Evolutionary conservation across 2,113 vertebrate genomes (phyloP), one percentile per base, ranked within the genome.

Genomic region (Alligator sinensis): DNA sequence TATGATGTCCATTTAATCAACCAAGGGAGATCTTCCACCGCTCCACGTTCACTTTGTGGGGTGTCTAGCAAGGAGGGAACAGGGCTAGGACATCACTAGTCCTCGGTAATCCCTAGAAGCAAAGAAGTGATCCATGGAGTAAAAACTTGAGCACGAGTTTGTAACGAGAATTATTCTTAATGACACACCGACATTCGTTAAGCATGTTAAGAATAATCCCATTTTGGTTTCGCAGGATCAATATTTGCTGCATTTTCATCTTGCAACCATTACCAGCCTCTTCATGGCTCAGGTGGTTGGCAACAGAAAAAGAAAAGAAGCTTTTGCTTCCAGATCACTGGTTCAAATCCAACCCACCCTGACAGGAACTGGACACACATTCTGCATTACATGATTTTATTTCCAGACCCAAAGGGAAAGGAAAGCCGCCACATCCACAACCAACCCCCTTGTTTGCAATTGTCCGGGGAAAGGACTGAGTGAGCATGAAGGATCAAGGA

Each of bases 171-270:
- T 54, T 18, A 76, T 3, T 25, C 80, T 38, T 70, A 89, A 17
- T 28, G 38, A 58, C 25, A 78, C 10, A 4, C 2, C 1, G 10
- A 58, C n/a, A 2, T 30, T 63, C 72, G 15, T 3, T 64, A 3
- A 0, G 17, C 4, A 1, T 72, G 12, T 3, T 64, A 3, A 0
- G 17, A 5, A 1, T 7, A 60, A 5, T 14, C 4, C 30, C 58
- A 4, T 18, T 27, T 75, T 24, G 16, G 2, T 5, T 77, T 88
- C 28, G 12, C 6, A n/a, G 0, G 0, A 18, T n/a, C 59, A 47
- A 9, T 4, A 28, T 68, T 81, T 25, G 63, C 77, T 68, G 27
- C 6, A 6, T 72, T 4, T 55, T 11, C 6, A 30, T 12, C 3
- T 7, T 38, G 19, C 77, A 47, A 47, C n/a, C n/a, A 55, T 76